Percentiles rank a stretch among this genome's conserved stretches.
Conservation (phyloP, 1,140 invertebrate species). For the Drosophila kepulauana region DNA sequence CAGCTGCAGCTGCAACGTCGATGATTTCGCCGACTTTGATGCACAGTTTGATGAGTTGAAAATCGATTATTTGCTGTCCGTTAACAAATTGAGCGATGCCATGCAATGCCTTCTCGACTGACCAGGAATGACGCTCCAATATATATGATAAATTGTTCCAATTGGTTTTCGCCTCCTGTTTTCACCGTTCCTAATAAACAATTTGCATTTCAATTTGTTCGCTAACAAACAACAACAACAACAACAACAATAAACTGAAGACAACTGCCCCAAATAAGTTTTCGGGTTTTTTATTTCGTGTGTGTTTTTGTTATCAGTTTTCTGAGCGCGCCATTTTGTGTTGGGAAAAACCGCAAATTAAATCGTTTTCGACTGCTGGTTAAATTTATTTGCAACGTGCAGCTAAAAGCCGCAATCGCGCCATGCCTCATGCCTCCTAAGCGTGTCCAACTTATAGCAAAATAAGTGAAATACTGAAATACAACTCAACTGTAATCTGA, state of each 20-base stretch:
- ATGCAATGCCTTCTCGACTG: slow-evolving; percentile 1
- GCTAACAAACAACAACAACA: not conserved
- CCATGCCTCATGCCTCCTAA: slow-evolving; percentile 1
- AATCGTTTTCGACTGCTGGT: slow-evolving; percentile 69
- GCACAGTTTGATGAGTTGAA: not conserved
- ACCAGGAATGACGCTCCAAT: not conserved
- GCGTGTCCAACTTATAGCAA: slow-evolving; percentile 10
- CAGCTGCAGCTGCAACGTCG: not conserved
- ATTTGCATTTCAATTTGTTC: slow-evolving; percentile 23
- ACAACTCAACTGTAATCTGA: not conserved
- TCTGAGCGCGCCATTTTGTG: slow-evolving; percentile 45
- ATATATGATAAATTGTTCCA: not conserved
- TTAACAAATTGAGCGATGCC: not conserved
- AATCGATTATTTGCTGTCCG: not conserved
- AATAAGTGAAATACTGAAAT: slow-evolving; percentile 9
- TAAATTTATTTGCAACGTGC: slow-evolving; percentile 76
- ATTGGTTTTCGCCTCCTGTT: not conserved
- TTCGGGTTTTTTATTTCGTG: not conserved
- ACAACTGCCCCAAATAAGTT: slow-evolving; percentile 55
- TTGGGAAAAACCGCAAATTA: slow-evolving; percentile 73
- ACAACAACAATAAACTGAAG: slow-evolving; percentile 4
- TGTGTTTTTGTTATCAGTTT: slow-evolving; percentile 61
- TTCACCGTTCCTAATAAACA: slow-evolving; percentile 8
- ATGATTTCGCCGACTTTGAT: not conserved
- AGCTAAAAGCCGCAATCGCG: slow-evolving; percentile 38